Percentiles rank a stretch among this genome's conserved stretches.
These are phyloP conservation scores for Drosophila fungiperda DNA, from an alignment of 2,888 invertebrate genomes.

Conservation along the genomic window DNA sequence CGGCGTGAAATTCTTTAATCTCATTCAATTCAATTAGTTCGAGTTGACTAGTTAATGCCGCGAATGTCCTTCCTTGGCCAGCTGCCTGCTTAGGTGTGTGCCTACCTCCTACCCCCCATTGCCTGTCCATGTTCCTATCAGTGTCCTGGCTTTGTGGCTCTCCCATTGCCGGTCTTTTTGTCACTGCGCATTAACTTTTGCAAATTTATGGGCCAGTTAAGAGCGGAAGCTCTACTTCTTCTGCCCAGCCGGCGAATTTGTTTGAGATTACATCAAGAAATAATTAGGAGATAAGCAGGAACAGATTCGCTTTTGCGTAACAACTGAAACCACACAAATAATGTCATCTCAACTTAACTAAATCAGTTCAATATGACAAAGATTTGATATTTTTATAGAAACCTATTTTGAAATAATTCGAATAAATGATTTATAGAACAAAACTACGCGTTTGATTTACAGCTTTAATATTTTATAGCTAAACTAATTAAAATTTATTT, in stretches of 20 bases:
- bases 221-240: constrained; percentile 24
- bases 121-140: neutral
- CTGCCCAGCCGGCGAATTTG: constrained; percentile 23
- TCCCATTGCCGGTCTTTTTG: constrained; percentile 37
- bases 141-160: constrained; percentile 22
- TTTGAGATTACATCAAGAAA: constrained; percentile 23
- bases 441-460: neutral
- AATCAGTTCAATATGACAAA: neutral
- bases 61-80: constrained; percentile 58
- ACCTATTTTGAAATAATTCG: neutral
- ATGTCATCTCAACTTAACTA: neutral
- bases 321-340: neutral
- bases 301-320: constrained; percentile 12
- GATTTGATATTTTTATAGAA: neutral
- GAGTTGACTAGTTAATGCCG: constrained; percentile 82
- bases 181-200: constrained; percentile 75
- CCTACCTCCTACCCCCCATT: neutral
- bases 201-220: constrained; percentile 78
- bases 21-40: constrained; percentile 85
- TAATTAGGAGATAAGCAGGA: constrained; percentile 38
- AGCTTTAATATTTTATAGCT: neutral
- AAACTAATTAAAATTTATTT: neutral
- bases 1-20: constrained; percentile 84
- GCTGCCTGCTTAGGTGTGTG: constrained; percentile 56
- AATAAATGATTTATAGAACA: neutral